Conservation (phyloP, 2,797 vertebrate genomes). For the Microctenopoma stevenorrisi region DNA sequence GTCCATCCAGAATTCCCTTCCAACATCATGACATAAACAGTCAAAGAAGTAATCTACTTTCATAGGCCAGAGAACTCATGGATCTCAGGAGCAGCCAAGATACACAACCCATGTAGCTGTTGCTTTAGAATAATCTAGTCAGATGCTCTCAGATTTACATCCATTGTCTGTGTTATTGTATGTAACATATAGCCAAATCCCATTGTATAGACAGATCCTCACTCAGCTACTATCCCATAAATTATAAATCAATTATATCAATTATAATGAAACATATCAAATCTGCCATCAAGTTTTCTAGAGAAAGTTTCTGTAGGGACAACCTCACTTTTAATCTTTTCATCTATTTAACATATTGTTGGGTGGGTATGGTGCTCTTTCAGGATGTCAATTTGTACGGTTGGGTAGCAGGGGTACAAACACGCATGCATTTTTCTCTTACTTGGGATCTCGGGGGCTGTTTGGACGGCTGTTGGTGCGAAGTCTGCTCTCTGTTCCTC, state of each 20-base stretch:
- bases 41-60: conserved; percentile 14
- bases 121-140: conserved; percentile 3
- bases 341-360: neutral
- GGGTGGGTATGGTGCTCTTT: neutral
- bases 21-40: conserved; percentile 25
- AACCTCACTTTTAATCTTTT: no score
- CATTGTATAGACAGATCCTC: no score
- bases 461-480: conserved; percentile 82
- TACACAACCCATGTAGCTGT: neutral
- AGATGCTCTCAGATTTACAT: no score
- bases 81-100: conserved; percentile 5
- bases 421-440: conserved; percentile 32
- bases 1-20: conserved; percentile 19
- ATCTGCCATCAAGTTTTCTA: no score
- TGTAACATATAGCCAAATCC: no score
- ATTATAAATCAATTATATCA: no score
- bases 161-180: no score
- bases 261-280: no score
- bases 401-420: neutral
- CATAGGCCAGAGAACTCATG: conserved; percentile 7
- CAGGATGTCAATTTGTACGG: neutral
- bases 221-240: no score
- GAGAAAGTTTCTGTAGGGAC: no score
- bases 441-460: conserved; percentile 85
- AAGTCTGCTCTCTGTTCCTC: conserved; percentile 75